Percentiles rank a stretch among this genome's conserved stretches.
Conservation (phyloP, 2,888 invertebrate species). For the Gryllus longicercus region DNA sequence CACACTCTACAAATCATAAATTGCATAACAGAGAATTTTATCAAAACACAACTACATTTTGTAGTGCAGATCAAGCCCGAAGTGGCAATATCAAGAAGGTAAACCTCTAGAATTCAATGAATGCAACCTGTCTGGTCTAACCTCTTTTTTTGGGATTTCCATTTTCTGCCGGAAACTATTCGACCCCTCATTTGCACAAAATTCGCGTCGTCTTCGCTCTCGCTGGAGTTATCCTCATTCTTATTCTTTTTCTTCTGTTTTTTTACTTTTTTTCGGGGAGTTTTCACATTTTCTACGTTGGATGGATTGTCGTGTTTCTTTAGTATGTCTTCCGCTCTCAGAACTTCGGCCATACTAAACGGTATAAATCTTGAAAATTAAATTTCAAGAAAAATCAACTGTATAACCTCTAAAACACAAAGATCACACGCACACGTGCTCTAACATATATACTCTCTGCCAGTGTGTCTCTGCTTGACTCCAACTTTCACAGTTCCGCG, state of each 20-base stretch:
- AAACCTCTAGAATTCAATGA: too few species aligned
- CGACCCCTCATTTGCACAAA: not conserved
- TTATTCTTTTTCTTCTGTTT: not conserved
- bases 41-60: too few species aligned
- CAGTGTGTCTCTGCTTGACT: too few species aligned
- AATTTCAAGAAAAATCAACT: too few species aligned
- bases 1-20: too few species aligned
- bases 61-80: not conserved
- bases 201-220: not conserved
- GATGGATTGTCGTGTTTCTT: not conserved
- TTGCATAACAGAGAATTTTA: too few species aligned
- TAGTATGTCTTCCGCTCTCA: not conserved
- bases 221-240: not conserved
- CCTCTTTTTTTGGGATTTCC: not conserved
- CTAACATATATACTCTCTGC: too few species aligned
- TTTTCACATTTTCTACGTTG: not conserved
- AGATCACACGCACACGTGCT: too few species aligned
- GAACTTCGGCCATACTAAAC: not conserved
- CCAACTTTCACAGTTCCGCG: too few species aligned
- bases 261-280: not conserved
- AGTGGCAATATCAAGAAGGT: too few species aligned
- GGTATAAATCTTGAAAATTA: too few species aligned
- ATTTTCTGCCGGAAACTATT: constrained; percentile 1
- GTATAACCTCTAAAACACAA: too few species aligned
- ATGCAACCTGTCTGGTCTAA: not conserved